These are phyloP conservation scores for Venturia canescens DNA, from an alignment of 1,140 invertebrate genomes.

Conservation along the genomic window DNA sequence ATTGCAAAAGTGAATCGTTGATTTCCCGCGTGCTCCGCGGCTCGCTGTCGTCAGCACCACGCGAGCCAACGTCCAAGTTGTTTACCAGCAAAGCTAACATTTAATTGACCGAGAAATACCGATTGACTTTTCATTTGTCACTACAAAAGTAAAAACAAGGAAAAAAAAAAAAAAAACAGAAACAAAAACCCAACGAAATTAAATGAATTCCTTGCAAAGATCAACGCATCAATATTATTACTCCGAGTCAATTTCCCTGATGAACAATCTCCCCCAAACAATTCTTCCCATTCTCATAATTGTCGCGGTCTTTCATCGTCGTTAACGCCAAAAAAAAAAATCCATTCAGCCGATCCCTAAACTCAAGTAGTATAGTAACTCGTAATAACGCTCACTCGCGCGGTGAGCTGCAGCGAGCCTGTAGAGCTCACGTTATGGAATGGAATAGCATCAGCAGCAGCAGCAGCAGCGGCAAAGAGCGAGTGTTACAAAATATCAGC, in stretches of 20 bases:
- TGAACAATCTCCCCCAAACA: no score
- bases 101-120: neutral
- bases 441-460: conserved; percentile 69
- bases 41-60: conserved; percentile 41
- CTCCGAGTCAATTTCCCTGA: neutral
- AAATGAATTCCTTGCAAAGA: neutral
- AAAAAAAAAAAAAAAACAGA: no score
- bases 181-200: neutral
- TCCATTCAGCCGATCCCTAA: neutral
- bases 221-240: neutral
- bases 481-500: conserved; percentile 78
- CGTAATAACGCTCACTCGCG: neutral
- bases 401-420: conserved; percentile 16
- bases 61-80: neutral
- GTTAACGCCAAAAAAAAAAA: neutral
- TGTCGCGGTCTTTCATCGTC: neutral
- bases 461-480: conserved; percentile 20
- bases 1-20: conserved; percentile 64
- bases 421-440: conserved; percentile 16
- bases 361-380: neutral
- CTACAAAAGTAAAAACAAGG: no score
- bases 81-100: neutral
- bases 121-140: neutral
- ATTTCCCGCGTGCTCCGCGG: conserved; percentile 62
- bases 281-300: no score